A percentile compares a stretch with the other conserved stretches of the same genome.
Evolutionary conservation across 37 sponge, comb jelly and placozoan species (phyloP).

Genomic region (Chondrosia reniformis): DNA sequence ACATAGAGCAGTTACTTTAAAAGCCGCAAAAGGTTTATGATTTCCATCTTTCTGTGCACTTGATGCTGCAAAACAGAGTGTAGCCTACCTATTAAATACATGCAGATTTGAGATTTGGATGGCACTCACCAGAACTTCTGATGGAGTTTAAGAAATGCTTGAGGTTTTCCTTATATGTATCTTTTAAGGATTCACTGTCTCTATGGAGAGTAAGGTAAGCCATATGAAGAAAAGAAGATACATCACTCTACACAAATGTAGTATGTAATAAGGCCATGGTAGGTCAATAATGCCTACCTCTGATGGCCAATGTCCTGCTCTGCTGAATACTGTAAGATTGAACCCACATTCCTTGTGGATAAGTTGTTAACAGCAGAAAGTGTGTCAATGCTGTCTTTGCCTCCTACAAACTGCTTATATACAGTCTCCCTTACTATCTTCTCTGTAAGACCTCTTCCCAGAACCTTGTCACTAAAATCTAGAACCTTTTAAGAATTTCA

Average conservation of each 20-base stretch:
- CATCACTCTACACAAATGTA: too few relatives aligned
- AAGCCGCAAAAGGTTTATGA: conserved; percentile 22
- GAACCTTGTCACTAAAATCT: conserved; percentile 14
- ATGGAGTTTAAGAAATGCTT: too few relatives aligned
- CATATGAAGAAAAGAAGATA: too few relatives aligned
- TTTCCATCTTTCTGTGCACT: background rate
- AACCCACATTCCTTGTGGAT: conserved; percentile 13
- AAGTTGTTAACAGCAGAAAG: conserved; percentile 2
- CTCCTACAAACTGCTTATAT: conserved; percentile 70
- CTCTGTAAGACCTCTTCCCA: conserved; percentile 39
- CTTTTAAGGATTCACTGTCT: too few relatives aligned
- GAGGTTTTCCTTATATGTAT: too few relatives aligned
- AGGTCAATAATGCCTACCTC: conserved; percentile 5
- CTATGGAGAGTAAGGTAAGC: too few relatives aligned
- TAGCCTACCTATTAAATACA: too few relatives aligned
- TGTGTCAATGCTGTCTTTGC: conserved; percentile 24
- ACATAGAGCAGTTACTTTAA: conserved; percentile 46
- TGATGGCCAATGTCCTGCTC: conserved; percentile 66
- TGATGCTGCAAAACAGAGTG: background rate
- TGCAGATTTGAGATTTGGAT: too few relatives aligned
- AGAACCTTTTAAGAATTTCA: conserved; percentile 24
- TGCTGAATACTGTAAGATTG: conserved; percentile 38
- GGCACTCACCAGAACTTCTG: too few relatives aligned
- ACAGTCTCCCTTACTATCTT: conserved; percentile 31
- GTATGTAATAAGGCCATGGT: background rate